A percentile compares a stretch with the other conserved stretches of the same genome.
phyloP scores from a whole-genome alignment of 2,888 invertebrate genomes.

The Aleiodes alternator region DNA sequence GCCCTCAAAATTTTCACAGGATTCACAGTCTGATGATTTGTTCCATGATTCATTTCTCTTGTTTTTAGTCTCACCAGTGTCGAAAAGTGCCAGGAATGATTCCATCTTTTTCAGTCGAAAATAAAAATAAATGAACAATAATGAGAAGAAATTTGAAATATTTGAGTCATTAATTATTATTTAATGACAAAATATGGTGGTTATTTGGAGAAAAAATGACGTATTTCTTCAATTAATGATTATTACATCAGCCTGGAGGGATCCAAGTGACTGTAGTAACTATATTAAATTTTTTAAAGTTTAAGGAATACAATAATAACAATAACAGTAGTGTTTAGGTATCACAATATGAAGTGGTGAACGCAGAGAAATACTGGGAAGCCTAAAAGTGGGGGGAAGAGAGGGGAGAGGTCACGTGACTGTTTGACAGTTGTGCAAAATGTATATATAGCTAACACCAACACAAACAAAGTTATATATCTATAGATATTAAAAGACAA shows the following conservation, averaged over 20 bases:
- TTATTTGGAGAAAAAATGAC: too few species aligned
- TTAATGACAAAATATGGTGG: too few species aligned
- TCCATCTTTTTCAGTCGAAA: slow-evolving; percentile 80
- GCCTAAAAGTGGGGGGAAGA: neutral
- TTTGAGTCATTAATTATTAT: too few species aligned
- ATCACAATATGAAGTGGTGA: neutral
- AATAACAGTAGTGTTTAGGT: neutral
- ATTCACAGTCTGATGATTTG: slow-evolving; percentile 76
- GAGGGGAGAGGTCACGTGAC: slow-evolving; percentile 8
- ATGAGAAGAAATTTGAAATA: neutral
- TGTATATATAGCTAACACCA: slow-evolving; percentile 4
- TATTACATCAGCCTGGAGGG: too few species aligned
- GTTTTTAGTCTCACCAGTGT: slow-evolving; percentile 76
- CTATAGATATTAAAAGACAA: neutral
- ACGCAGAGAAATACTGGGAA: neutral
- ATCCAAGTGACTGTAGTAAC: neutral
- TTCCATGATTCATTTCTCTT: slow-evolving; percentile 77
- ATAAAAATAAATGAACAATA: neutral
- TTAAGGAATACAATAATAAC: neutral
- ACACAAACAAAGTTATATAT: neutral
- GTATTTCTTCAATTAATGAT: too few species aligned
- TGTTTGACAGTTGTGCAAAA: slow-evolving; percentile 18
- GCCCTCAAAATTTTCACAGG: slow-evolving; percentile 74
- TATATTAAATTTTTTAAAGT: neutral
- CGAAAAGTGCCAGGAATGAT: slow-evolving; percentile 88